Evolutionary conservation across 2,113 vertebrate species (phyloP), one percentile per base, ranked within the genome.

Genomic region (Carassius carassius): DNA sequence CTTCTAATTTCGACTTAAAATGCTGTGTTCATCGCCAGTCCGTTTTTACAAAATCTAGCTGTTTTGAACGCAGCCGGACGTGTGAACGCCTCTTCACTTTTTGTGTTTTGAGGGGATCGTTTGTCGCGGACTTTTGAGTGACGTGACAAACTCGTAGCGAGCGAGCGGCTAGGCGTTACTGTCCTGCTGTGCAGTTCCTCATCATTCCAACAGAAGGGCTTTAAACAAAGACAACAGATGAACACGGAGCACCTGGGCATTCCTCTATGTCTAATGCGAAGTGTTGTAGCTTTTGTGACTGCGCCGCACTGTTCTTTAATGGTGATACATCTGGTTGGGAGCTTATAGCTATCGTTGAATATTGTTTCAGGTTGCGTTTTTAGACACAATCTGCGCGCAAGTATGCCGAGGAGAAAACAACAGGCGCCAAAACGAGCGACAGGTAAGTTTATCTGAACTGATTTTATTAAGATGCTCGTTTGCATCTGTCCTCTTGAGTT

Each of bases 371-470:
- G 49, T 54, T 78, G 3, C 54, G 62, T 74, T 54, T 63, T 47
- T 8, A n/a, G 16, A 14, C 65, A 60, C 21, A 32, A 32, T 69
- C 76, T 58, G 11, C 47, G 44, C 37, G 69, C 82, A 85, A 96
- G 92, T 93, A 99, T 99, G 98, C 96, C 98, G 92, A 93, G 98
- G 93, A 97, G 97, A 95, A 99, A 99, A 95, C 98, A 99, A 96
- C 97, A 99, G 91, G 97, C 97, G 95, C 98, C 98, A 87, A 95
- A 95, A 94, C 97, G 97, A 94, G 96, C 97, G 90, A 94, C 97
- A 98, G 97, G 97, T 99, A 99, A 88, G 80, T 92, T 90, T 63
- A 74, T 82, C 63, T 86, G 17, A 79, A 37, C 14, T 51, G 25
- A 9, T 63, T 63, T 79, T 3, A 60, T 58, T 32, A 44, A 14